Evolutionary conservation across 2,113 vertebrate genomes (phyloP).

Genomic region (Apodemus speciosus): DNA sequence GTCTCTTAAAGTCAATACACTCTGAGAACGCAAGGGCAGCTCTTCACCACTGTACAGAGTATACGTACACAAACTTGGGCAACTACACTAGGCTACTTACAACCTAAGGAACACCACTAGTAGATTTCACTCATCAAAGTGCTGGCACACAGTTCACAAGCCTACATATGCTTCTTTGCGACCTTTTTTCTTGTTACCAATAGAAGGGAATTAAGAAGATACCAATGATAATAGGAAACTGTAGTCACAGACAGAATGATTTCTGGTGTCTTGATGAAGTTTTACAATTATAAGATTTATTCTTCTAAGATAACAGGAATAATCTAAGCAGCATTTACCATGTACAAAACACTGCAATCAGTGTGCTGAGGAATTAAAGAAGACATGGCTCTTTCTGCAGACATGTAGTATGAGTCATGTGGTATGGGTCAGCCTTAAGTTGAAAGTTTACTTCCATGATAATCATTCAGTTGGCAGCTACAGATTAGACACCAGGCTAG

Average conservation of each 20-base stretch:
- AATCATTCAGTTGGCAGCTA: neutral
- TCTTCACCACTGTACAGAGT: neutral
- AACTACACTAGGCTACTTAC: neutral
- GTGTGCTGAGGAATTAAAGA: slow-evolving; percentile 6
- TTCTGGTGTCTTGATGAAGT: neutral
- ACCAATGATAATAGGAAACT: neutral
- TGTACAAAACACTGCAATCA: neutral
- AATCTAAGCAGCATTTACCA: neutral
- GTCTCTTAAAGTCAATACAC: neutral
- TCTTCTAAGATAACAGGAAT: slow-evolving; percentile 35
- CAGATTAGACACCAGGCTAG: neutral
- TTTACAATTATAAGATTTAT: slow-evolving; percentile 1
- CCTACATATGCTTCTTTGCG: neutral
- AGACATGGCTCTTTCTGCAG: neutral
- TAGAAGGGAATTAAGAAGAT: slow-evolving; percentile 3
- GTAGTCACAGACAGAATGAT: neutral
- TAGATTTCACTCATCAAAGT: neutral
- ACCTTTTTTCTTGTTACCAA: neutral
- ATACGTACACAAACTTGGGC: neutral
- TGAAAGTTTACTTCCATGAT: neutral
- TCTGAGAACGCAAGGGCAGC: neutral
- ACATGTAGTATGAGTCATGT: neutral
- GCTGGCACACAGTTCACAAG: neutral
- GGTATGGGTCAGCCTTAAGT: neutral
- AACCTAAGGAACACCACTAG: neutral